A percentile compares a stretch with the other conserved stretches of the same genome.
These are phyloP conservation scores for Proisotoma minuta DNA, from an alignment of 2,888 invertebrate species.

Conservation along the genomic window DNA sequence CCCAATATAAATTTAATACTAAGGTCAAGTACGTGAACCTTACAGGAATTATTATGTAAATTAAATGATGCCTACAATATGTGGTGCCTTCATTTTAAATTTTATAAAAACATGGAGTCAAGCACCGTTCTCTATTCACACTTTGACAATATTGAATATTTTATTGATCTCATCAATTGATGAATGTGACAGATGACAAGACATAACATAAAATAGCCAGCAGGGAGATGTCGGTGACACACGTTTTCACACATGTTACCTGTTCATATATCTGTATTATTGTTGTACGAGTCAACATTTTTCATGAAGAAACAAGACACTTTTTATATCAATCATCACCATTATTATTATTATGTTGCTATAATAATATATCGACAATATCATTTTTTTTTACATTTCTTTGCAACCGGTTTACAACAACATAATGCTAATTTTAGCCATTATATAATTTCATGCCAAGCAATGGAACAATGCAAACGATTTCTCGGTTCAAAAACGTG, in stretches of 20 bases:
- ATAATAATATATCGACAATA: too few relatives aligned
- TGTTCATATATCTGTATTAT: background rate
- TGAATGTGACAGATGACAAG: background rate
- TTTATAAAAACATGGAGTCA: background rate
- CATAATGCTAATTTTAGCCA: too few relatives aligned
- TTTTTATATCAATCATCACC: background rate
- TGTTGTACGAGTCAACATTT: background rate
- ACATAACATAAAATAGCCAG: background rate
- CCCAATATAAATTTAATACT: too few relatives aligned
- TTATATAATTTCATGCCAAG: too few relatives aligned
- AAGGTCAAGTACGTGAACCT: background rate
- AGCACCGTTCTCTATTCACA: background rate
- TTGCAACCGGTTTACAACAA: too few relatives aligned
- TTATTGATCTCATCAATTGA: background rate
- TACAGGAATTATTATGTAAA: background rate
- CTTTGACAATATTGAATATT: background rate
- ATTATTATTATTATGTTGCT: too few relatives aligned
- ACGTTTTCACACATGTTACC: background rate
- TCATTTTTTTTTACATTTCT: too few relatives aligned
- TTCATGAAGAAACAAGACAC: too few relatives aligned
- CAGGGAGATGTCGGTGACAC: background rate
- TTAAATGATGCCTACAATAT: background rate
- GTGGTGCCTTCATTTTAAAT: background rate
- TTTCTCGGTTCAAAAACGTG: too few relatives aligned
- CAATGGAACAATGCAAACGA: too few relatives aligned